Percentiles rank a stretch among this genome's conserved stretches.
Evolutionary conservation across 2,797 vertebrate species (phyloP).

Genomic region (Diplodus puntazzo): DNA sequence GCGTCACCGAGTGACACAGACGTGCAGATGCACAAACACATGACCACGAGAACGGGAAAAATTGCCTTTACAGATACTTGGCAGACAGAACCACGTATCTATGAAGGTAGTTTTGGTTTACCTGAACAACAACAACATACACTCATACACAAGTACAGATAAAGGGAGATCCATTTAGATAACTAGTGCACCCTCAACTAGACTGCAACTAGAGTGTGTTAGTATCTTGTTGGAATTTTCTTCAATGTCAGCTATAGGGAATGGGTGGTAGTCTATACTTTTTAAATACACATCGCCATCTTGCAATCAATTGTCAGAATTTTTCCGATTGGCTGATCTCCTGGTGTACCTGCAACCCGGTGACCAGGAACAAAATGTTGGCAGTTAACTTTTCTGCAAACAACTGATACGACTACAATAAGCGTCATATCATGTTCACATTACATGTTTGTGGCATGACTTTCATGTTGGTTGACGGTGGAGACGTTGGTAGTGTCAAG

Average conservation of each 20-base stretch:
- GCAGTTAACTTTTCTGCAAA: too few species aligned
- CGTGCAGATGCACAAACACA: conserved; percentile 10
- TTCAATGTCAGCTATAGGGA: background rate
- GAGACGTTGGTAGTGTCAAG: too few species aligned
- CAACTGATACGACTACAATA: too few species aligned
- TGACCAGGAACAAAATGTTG: too few species aligned
- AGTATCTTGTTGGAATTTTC: background rate
- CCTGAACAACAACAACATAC: background rate
- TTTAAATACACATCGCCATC: background rate
- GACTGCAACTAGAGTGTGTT: background rate
- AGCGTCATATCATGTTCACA: too few species aligned
- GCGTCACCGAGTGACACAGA: conserved; percentile 16
- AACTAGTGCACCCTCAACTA: background rate
- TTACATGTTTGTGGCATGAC: too few species aligned
- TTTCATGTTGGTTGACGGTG: too few species aligned
- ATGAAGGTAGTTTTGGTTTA: background rate
- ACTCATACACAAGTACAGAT: background rate
- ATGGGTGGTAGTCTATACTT: too few species aligned
- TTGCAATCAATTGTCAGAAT: conserved; percentile 4
- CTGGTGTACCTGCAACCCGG: background rate
- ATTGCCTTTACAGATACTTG: background rate
- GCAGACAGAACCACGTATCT: background rate
- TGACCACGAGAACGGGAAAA: background rate
- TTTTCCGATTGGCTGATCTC: conserved; percentile 10
- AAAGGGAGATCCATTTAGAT: background rate